Percentiles rank a stretch among this genome's conserved stretches.
Evolutionary conservation across 2,797 vertebrate genomes (phyloP).

Genomic region (Apodemus agrarius): DNA sequence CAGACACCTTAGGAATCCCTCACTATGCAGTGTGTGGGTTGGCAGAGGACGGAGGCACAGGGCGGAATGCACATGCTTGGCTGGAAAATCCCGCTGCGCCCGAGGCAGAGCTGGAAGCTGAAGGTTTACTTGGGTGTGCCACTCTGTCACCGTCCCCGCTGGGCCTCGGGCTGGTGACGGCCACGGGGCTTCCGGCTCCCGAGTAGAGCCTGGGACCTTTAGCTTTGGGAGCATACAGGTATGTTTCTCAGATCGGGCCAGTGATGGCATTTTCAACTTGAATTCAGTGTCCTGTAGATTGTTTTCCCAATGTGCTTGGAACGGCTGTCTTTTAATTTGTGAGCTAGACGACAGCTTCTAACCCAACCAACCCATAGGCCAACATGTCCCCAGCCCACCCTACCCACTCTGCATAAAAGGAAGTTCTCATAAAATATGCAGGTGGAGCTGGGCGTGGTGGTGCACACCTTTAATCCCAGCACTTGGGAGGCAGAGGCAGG

Average conservation of each 20-base stretch:
- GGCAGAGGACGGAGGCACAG: neutral
- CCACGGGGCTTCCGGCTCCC: neutral
- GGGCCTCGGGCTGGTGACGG: neutral
- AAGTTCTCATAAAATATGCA: neutral
- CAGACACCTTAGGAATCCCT: constrained; percentile 47
- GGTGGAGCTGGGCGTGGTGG: too few species aligned
- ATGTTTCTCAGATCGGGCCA: neutral
- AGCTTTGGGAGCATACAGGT: neutral
- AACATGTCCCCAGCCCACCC: neutral
- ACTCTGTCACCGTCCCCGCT: neutral
- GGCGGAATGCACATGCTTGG: constrained; percentile 41
- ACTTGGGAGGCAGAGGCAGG: too few species aligned
- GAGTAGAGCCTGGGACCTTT: neutral
- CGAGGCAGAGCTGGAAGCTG: neutral
- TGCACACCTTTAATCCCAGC: too few species aligned
- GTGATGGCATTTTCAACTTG: constrained; percentile 37
- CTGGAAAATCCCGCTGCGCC: constrained; percentile 55
- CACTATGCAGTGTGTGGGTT: neutral
- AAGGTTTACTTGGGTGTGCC: neutral
- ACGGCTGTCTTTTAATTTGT: neutral
- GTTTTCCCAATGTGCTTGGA: neutral
- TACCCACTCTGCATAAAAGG: neutral
- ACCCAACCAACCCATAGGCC: neutral
- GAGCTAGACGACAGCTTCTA: neutral
- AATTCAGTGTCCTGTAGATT: constrained; percentile 19